phyloP scores from a whole-genome alignment of 1,140 invertebrate species.

The Coelopa frigida region DNA sequence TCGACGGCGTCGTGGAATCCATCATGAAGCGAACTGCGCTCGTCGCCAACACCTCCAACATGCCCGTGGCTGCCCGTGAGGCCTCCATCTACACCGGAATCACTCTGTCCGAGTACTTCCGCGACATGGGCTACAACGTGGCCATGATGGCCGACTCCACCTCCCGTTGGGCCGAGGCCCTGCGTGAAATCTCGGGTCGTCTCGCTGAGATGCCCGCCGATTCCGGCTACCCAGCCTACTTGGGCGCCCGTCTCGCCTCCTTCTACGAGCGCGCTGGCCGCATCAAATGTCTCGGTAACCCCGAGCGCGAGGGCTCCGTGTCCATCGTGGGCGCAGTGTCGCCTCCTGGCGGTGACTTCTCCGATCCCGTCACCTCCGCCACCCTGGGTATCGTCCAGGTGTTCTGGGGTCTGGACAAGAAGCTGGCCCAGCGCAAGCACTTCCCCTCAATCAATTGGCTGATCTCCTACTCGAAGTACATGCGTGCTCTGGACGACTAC shows the following conservation, averaged over 20 bases:
- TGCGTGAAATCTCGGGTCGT: constrained; percentile 99
- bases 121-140: constrained; percentile 99
- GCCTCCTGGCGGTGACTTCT: constrained; percentile 99
- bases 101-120: constrained; percentile 97
- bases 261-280: constrained; percentile 99
- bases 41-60: constrained; percentile 99
- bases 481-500: constrained; percentile 95
- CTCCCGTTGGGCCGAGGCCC: constrained; percentile 98
- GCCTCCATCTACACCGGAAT: constrained; percentile 99
- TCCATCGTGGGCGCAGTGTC: constrained; percentile 99
- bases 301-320: constrained; percentile 94
- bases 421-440: constrained; percentile 97
- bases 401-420: constrained; percentile 99
- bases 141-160: constrained; percentile 99
- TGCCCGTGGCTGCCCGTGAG: constrained; percentile 99
- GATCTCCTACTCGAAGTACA: constrained; percentile 99
- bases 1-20: constrained; percentile 91
- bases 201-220: constrained; percentile 99
- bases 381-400: constrained; percentile 99
- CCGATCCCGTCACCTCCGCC: constrained; percentile 99
- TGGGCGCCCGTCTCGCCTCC: constrained; percentile 93
- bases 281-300: constrained; percentile 96
- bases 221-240: constrained; percentile 97
- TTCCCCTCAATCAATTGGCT: constrained; percentile 99
- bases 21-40: constrained; percentile 99